Evolutionary conservation across 2,113 vertebrate species (phyloP).

Genomic region (Oreocharis arfaki): DNA sequence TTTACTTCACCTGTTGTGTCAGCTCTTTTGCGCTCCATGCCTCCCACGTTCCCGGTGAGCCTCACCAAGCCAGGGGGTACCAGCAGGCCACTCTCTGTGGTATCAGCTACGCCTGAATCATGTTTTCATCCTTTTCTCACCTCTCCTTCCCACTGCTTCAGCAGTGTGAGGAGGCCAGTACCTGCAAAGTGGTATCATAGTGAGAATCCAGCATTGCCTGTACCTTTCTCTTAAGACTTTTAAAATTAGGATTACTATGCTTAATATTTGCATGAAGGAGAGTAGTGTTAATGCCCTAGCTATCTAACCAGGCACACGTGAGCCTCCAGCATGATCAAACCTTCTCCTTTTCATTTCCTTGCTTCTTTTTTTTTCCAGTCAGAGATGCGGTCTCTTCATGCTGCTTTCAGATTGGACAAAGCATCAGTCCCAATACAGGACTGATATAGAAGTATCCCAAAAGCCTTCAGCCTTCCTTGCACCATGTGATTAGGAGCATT

Average conservation of each 20-base stretch:
- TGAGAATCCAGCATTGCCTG: neutral
- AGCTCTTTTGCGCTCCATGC: neutral
- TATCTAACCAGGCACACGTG: neutral
- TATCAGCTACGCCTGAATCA: neutral
- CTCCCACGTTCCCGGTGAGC: accelerated
- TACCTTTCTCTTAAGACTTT: neutral
- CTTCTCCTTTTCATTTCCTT: neutral
- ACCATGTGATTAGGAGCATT: neutral
- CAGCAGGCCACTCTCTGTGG: neutral
- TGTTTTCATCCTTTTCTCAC: neutral
- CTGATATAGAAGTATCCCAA: neutral
- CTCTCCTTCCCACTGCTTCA: neutral
- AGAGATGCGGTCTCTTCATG: neutral
- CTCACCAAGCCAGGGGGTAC: neutral
- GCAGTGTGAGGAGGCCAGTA: neutral
- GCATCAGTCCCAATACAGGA: neutral
- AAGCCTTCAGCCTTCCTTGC: neutral
- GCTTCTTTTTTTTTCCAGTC: neutral
- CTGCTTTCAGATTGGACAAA: neutral
- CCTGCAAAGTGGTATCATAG: neutral
- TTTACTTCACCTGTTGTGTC: neutral
- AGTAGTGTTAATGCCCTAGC: neutral
- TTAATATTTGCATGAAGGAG: neutral
- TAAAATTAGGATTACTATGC: neutral
- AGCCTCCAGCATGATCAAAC: neutral